Conservation (phyloP, 1,140 invertebrate genomes). For the Zaprionus nigranus region DNA sequence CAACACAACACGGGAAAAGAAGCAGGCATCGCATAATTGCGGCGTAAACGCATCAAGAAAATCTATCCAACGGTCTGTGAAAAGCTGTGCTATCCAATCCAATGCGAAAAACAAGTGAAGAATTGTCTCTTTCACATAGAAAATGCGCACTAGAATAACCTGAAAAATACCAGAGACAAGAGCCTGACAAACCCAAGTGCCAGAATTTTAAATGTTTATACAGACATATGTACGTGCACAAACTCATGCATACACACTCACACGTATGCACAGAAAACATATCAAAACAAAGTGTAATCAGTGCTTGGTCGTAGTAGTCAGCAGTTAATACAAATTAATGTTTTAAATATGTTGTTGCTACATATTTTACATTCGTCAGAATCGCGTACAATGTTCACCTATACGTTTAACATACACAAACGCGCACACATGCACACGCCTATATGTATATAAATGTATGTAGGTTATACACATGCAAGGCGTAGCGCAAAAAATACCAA, state of each 20-base stretch:
- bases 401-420: constrained; percentile 17
- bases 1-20: constrained; percentile 52
- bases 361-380: constrained; percentile 44
- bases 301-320: neutral
- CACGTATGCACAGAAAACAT: neutral
- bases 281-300: constrained; percentile 44
- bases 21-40: constrained; percentile 46
- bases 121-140: constrained; percentile 43
- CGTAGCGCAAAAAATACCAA: constrained; percentile 60
- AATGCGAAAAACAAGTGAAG: constrained; percentile 27
- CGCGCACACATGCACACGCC: constrained; percentile 11
- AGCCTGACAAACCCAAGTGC: constrained; percentile 10
- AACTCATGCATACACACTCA: neutral
- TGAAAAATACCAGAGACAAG: constrained; percentile 40
- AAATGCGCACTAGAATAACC: constrained; percentile 36
- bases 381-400: constrained; percentile 35
- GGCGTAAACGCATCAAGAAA: constrained; percentile 38
- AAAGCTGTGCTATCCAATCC: constrained; percentile 25
- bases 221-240: constrained; percentile 10
- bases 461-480: constrained; percentile 51
- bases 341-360: constrained; percentile 36
- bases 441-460: constrained; percentile 34
- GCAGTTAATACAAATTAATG: constrained; percentile 28
- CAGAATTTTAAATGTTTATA: constrained; percentile 28
- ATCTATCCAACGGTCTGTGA: constrained; percentile 48